Base-by-base conservation (phyloP, 2,797 vertebrate genomes). In the Delichon dasypus region DNA sequence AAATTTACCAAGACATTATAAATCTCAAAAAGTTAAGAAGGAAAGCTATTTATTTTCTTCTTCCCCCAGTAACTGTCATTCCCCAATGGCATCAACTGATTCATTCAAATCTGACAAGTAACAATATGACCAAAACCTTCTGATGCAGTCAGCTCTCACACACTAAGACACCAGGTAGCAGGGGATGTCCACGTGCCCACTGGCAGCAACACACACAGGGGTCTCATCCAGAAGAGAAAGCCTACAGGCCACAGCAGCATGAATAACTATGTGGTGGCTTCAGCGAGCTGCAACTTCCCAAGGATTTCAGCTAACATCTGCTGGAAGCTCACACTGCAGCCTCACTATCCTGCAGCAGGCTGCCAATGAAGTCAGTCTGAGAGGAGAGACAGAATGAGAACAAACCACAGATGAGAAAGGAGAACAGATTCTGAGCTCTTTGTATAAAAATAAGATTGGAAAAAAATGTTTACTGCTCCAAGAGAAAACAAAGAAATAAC, bases 1-100 rank as follows among this genome's bases (percentile, higher is more conserved):
- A 81, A 61, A 6, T 68, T 70, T 36, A 71, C 32, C 55, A 51
- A 55, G 44, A 44, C 16, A 21, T 9, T 29, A 47, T 13, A 73
- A 68, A 74, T 27, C 64, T 40, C 1, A 13, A 68, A 67, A 77
- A 16, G 16, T 22, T 61, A n/a, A 50, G 11, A 58, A 62, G 7
- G 11, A 62, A 77, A 74, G 9, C 30, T 20, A 19, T 2, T 3
- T 7, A n/a, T 44, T 78, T 84, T 67, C 25, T 65, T 79, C 30
- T 79, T 79, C 32, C 47, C 26, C 18, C 48, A 84, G 15, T 47
- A 62, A 65, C 20, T 29, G 13, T 8, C 10, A 11, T 25, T 40
- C 12, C 36, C 36, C 66, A 79, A 48, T 2, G 9, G 18, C 44
- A 65, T 3, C 1, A 0, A 30, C 7, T 47, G 23, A 9, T 42